phyloP scores from a whole-genome alignment of 2,797 vertebrate genomes.

The Enteromius afrohamiltoni region DNA sequence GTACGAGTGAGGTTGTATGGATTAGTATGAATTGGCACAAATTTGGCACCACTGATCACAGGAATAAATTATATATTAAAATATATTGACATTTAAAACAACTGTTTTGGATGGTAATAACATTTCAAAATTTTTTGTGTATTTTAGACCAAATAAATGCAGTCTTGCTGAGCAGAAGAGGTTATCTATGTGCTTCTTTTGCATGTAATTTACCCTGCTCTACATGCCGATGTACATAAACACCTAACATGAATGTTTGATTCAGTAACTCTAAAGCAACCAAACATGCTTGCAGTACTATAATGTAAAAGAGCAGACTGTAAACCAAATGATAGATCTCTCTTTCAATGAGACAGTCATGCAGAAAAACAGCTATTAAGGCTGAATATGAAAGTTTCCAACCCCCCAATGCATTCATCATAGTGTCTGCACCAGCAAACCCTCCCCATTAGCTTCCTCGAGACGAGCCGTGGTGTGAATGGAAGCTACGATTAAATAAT shows the following conservation, averaged over 20 bases:
- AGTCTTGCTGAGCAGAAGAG: not conserved
- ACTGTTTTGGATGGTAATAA: not conserved
- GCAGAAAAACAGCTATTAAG: slow-evolving; percentile 48
- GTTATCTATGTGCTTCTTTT: not conserved
- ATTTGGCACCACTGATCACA: not conserved
- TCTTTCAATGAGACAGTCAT: slow-evolving; percentile 28
- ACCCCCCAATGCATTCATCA: slow-evolving; percentile 28
- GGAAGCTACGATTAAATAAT: slow-evolving; percentile 56
- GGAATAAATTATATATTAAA: not conserved
- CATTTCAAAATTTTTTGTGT: not conserved
- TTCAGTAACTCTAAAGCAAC: not conserved
- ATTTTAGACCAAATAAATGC: not conserved
- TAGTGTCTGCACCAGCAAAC: slow-evolving; percentile 11
- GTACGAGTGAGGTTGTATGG: too few species aligned
- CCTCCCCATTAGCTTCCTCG: slow-evolving; percentile 16
- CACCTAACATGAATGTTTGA: not conserved
- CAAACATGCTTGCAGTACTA: not conserved
- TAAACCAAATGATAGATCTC: slow-evolving; percentile 11
- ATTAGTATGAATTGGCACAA: too few species aligned
- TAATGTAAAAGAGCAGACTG: slow-evolving; percentile 8
- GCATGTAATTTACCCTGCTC: not conserved
- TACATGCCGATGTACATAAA: not conserved
- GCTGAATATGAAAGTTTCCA: slow-evolving; percentile 35
- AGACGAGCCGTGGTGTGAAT: slow-evolving; percentile 35
- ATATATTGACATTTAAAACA: not conserved